Percentiles rank a stretch among this genome's conserved stretches.
phyloP scores from a whole-genome alignment of 2,888 invertebrate genomes.

The Microctonus hyperodae region DNA sequence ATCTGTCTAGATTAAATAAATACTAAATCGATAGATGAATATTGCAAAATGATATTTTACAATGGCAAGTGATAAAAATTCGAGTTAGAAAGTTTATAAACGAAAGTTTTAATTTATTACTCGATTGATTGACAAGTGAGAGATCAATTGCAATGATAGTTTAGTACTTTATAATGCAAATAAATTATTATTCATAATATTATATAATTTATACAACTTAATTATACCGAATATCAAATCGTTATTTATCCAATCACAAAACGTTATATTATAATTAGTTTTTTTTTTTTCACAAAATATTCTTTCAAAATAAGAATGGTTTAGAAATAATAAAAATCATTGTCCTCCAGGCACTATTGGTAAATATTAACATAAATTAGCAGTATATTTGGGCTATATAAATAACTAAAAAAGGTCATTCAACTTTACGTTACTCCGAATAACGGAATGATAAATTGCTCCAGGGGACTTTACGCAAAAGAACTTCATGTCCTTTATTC shows the following conservation, averaged over 20 bases:
- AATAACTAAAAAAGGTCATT: slow-evolving; percentile 28
- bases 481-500: slow-evolving; percentile 10
- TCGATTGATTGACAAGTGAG: not conserved
- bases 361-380: slow-evolving; percentile 20
- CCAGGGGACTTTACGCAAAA: slow-evolving; percentile 20
- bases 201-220: not conserved
- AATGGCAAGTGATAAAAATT: slow-evolving; percentile 4
- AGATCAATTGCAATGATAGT: not conserved
- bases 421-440: slow-evolving; percentile 9
- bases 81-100: not conserved
- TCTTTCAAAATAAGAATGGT: not conserved
- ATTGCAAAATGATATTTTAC: not conserved
- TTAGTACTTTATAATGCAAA: slow-evolving; percentile 1
- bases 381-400: slow-evolving; percentile 24
- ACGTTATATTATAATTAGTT: not conserved
- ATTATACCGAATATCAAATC: not conserved
- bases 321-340: not conserved
- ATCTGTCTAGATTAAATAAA: too few species aligned
- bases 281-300: too few species aligned
- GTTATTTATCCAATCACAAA: too few species aligned
- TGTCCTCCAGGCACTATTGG: slow-evolving; percentile 20
- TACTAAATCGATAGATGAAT: not conserved
- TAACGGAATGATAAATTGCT: slow-evolving; percentile 33
- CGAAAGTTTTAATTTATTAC: not conserved
- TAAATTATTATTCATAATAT: not conserved